A percentile compares a stretch with the other conserved stretches of the same genome.
These are phyloP conservation scores for Cheilosia vulpina DNA, from an alignment of 2,888 invertebrate species.

Conservation along the genomic window DNA sequence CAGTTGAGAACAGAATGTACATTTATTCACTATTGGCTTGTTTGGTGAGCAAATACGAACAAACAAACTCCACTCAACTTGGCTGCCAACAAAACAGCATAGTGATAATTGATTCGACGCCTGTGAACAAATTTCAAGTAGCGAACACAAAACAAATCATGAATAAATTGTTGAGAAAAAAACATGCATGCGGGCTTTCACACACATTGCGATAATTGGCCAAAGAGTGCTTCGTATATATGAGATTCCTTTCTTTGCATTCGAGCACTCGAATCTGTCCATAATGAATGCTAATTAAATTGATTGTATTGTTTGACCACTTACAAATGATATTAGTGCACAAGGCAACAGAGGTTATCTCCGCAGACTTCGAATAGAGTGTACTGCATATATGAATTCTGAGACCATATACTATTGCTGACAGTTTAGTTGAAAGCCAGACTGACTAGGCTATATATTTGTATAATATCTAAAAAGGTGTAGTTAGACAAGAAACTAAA, in stretches of 20 bases:
- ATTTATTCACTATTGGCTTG: constrained; percentile 8
- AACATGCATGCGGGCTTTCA: not conserved
- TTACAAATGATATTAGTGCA: constrained; percentile 7
- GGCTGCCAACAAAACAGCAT: not conserved
- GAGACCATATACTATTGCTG: not conserved
- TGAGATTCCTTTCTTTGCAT: constrained; percentile 2
- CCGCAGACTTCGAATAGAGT: not conserved
- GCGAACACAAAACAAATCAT: not conserved
- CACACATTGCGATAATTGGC: not conserved
- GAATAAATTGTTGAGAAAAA: constrained; percentile 15
- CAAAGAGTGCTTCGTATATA: not conserved
- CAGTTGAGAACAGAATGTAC: not conserved
- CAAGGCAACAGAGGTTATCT: constrained; percentile 1
- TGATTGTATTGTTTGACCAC: constrained; percentile 33
- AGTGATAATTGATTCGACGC: constrained; percentile 55
- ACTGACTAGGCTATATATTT: no score
- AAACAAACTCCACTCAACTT: constrained; percentile 8
- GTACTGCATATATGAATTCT: not conserved
- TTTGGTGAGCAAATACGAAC: not conserved
- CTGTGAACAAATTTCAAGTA: constrained; percentile 47
- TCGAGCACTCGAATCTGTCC: not conserved
- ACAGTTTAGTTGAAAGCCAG: not conserved
- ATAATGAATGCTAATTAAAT: constrained; percentile 53
- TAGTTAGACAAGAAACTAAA: no score
- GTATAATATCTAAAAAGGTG: no score